A percentile compares a stretch with the other conserved stretches of the same genome.
Conservation (phyloP, 2,888 invertebrate species). For the Tridacna gigas region DNA sequence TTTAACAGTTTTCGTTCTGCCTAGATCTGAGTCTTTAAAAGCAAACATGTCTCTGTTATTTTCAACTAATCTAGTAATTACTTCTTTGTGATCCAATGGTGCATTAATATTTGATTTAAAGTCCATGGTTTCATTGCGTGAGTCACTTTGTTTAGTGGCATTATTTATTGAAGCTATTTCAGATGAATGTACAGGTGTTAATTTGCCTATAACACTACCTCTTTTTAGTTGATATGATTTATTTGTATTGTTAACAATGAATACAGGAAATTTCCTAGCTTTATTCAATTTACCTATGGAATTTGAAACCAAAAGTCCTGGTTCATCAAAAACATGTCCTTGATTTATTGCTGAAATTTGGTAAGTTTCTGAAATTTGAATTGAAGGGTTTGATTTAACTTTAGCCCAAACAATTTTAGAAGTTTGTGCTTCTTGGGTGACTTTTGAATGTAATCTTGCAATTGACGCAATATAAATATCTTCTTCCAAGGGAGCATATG, state of each 20-base stretch:
- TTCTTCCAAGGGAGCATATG: neutral
- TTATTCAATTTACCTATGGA: slow-evolving; percentile 5
- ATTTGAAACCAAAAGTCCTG: slow-evolving; percentile 27
- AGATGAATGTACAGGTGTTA: neutral
- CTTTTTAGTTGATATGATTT: neutral
- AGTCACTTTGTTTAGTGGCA: too few relatives aligned
- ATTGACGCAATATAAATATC: neutral
- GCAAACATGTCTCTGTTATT: slow-evolving; percentile 22
- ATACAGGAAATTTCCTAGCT: neutral
- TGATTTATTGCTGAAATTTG: too few relatives aligned
- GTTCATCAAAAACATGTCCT: slow-evolving; percentile 16
- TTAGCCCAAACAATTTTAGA: neutral
- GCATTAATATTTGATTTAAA: neutral
- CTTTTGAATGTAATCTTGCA: neutral
- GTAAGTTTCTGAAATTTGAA: too few relatives aligned
- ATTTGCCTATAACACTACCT: slow-evolving; percentile 10
- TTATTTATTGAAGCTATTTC: too few relatives aligned
- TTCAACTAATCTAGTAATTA: neutral
- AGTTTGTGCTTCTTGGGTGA: neutral
- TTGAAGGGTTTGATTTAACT: slow-evolving; percentile 7
- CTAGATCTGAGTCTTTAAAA: slow-evolving; percentile 10
- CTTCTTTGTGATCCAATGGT: neutral
- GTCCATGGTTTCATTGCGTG: too few relatives aligned
- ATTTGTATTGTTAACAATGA: neutral
- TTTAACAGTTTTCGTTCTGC: slow-evolving; percentile 11